phyloP scores from a whole-genome alignment of 2,888 invertebrate species.

The Sarcophaga caerulescens region DNA sequence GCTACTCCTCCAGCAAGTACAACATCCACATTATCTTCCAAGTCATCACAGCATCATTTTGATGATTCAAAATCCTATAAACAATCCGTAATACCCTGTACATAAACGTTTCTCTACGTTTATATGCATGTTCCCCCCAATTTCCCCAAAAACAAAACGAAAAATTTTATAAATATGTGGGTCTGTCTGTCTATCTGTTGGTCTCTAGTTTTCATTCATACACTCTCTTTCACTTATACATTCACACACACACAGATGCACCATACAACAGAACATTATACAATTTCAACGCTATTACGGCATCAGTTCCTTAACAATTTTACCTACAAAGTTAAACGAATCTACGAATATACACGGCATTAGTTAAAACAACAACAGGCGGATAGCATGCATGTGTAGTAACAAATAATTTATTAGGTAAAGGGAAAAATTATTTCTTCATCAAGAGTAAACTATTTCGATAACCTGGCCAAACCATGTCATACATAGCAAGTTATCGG shows the following conservation, averaged over 20 bases:
- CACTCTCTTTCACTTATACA: neutral
- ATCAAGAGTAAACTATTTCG: neutral
- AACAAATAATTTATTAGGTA: constrained; percentile 9
- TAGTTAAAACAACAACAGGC: constrained; percentile 39
- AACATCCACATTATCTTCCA: no score
- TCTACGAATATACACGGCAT: neutral
- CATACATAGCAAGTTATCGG: no score
- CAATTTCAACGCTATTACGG: constrained; percentile 51
- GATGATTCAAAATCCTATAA: no score
- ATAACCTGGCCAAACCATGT: no score
- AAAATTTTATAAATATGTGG: neutral
- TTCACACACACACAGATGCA: neutral
- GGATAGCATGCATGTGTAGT: constrained; percentile 6
- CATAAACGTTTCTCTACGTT: no score
- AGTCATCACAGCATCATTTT: no score
- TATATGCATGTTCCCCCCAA: no score
- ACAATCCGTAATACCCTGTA: no score
- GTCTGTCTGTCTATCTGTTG: neutral
- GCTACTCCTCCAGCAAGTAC: no score
- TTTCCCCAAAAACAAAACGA: no score
- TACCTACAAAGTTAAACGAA: constrained; percentile 42
- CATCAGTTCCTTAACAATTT: constrained; percentile 54
- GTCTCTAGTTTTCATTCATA: neutral
- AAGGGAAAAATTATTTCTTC: neutral
- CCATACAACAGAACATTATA: neutral